Base-by-base conservation (phyloP, 2,888 invertebrate genomes). In the Philopedon plagiatum region DNA sequence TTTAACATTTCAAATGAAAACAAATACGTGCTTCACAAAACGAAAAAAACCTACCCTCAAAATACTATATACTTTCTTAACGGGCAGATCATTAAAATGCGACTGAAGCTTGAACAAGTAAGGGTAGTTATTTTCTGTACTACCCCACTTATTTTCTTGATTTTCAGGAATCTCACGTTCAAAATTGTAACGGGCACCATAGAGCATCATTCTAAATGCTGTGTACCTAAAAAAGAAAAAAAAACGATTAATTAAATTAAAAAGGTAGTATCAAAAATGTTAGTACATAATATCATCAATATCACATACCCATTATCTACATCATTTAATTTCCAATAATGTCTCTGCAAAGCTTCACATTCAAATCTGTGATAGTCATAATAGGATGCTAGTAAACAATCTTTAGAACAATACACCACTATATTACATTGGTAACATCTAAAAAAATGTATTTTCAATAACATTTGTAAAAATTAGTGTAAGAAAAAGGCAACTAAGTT, bases 291-390 rank as follows among this genome's bases (percentile, higher is more conserved):
- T n/a, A n/a, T n/a, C n/a, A n/a, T n/a, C n/a, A n/a, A 7, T 37
- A 13, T 37, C 11, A 2, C 5, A 21, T 72, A 67, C 72, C 77
- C 75, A 37, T 72, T 75, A 57, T 78, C 77, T 7, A 75, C 77
- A 15, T 78, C 76, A 4, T 76, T 71, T 66, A 76, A 72, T 7
- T 74, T 65, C 79, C 80, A 81, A 66, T 77, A 78, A 65, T 79
- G 79, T 60, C 79, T 75, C 49, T 81, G 80, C 0, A 80, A 62
- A 11, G 78, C 81, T 39, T 78, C 79, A 74, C 81, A 81, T 60
- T 81, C 81, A 71, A 76, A 81, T 41, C 56, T 68, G 62, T 81
- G 81, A 60, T 78, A 80, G 15, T 76, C 63, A 19, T 69, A 73
- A 62, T 76, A 76, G 5, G 79, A 75, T 4, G 26, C 44, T 23